Base-by-base conservation (phyloP, 2,113 vertebrate species). In the Hipposideros armiger region DNA sequence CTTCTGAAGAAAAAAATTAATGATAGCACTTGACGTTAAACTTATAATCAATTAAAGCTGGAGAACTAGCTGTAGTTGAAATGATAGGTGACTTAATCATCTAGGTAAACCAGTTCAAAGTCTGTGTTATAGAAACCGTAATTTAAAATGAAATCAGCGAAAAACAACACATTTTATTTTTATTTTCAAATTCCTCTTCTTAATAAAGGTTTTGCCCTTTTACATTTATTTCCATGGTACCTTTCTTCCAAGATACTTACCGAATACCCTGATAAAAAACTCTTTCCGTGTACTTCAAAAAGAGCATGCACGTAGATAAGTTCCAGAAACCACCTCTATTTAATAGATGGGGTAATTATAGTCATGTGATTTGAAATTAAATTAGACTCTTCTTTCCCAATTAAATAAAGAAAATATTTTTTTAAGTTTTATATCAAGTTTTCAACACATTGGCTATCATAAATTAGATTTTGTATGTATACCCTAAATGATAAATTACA, bases 21-120 rank as follows among this genome's bases (percentile, higher is more conserved):
- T 95, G 40, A 89, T 4, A 60, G 42, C 28, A 73, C 28, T 60
- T 80, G 26, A 73, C 17, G 19, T 85, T 74, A 85, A 95, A 91
- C 16, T 60, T 78, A 47, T 5, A 45, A 14, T 83, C 52, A 84
- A 19, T 66, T 70, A 58, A 67, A 92, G 60, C n/a, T 73, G 4
- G 36, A 90, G 52, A 14, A 54, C 11, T 2, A 73, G 20, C 13
- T 26, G 14, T 42, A 42, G 70, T 20, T 84, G 42, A 95, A 88
- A 42, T 70, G 54, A 30, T 40, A 50, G 5, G 28, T 58, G 9
- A 82, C 45, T 1, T 74, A 73, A 52, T 22, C 56, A 81, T 72
- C 64, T 67, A 30, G 4, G 58, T 89, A 88, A 22, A 6, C 36
- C n/a, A 16, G 24, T 45, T 22, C 16, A 47, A 67, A 50, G 3